Evolutionary conservation across 2,888 invertebrate genomes (phyloP).

Genomic region (Mechanitis mazaeus): DNA sequence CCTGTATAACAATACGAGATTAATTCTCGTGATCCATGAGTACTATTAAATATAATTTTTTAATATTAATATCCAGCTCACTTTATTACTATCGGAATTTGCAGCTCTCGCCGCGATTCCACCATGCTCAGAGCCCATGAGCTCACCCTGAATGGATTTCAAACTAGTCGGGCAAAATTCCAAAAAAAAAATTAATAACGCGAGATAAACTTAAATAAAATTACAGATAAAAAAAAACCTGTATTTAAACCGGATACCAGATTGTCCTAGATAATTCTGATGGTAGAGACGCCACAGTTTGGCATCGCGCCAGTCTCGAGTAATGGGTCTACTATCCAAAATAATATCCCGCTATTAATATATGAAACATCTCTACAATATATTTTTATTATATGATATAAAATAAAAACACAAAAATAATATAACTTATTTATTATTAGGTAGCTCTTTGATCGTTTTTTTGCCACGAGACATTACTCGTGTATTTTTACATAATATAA

Average conservation of each 20-base stretch:
- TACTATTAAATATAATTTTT: too few relatives aligned
- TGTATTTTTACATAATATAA: background rate
- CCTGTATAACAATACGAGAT: too few relatives aligned
- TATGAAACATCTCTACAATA: conserved; percentile 23
- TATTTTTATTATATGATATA: conserved; percentile 24
- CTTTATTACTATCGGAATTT: too few relatives aligned
- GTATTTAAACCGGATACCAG: conserved; percentile 67
- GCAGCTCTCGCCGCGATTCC: too few relatives aligned
- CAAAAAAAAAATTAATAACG: background rate
- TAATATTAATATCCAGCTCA: too few relatives aligned
- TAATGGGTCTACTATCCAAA: conserved; percentile 51
- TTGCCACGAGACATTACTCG: background rate
- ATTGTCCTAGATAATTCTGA: conserved; percentile 72
- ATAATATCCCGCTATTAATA: conserved; percentile 41
- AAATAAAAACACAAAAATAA: conserved; percentile 38
- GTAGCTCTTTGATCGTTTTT: conserved; percentile 58
- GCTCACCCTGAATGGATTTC: too few relatives aligned
- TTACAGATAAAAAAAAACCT: conserved; percentile 63
- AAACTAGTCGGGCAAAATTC: too few relatives aligned
- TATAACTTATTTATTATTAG: conserved; percentile 56
- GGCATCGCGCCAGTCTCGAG: conserved; percentile 55
- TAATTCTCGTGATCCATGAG: too few relatives aligned
- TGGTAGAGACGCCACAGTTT: conserved; percentile 63
- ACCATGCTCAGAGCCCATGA: too few relatives aligned
- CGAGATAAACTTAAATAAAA: conserved; percentile 8